phyloP scores from a whole-genome alignment of 1,140 invertebrate genomes.

The Ylistrum balloti region DNA sequence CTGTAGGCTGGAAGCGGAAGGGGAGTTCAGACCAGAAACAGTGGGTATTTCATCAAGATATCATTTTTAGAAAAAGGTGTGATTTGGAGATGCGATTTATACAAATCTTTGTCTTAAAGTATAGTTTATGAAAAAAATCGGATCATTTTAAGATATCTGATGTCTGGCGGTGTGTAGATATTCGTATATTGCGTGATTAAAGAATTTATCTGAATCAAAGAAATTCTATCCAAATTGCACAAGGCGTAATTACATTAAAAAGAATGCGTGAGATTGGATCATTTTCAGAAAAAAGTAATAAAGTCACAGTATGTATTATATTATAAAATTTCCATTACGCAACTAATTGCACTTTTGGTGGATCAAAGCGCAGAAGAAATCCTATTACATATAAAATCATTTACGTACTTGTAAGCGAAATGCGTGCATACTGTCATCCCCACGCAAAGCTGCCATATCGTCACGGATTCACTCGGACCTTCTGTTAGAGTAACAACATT shows the following conservation, averaged over 20 bases:
- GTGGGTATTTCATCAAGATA: too few relatives aligned
- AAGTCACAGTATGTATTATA: neutral
- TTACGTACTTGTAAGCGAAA: neutral
- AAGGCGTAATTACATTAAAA: neutral
- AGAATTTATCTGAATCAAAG: neutral
- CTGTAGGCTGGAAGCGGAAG: too few relatives aligned
- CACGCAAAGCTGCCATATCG: neutral
- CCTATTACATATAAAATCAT: neutral
- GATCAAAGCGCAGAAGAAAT: conserved; percentile 16
- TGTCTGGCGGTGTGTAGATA: too few relatives aligned
- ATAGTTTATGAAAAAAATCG: too few relatives aligned
- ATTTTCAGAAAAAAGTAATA: neutral
- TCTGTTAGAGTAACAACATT: neutral
- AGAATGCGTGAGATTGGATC: neutral
- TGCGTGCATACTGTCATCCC: neutral
- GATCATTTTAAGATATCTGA: too few relatives aligned
- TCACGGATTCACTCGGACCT: neutral
- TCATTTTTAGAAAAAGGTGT: too few relatives aligned
- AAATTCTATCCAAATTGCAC: neutral
- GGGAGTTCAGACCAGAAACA: too few relatives aligned
- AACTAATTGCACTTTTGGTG: neutral
- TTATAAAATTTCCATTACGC: neutral
- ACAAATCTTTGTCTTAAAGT: too few relatives aligned
- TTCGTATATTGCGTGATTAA: neutral
- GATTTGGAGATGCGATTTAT: too few relatives aligned